A percentile compares a stretch with the other conserved stretches of the same genome.
These are phyloP conservation scores for Drosophila baimaii DNA, from an alignment of 1,140 invertebrate species.

Conservation along the genomic window DNA sequence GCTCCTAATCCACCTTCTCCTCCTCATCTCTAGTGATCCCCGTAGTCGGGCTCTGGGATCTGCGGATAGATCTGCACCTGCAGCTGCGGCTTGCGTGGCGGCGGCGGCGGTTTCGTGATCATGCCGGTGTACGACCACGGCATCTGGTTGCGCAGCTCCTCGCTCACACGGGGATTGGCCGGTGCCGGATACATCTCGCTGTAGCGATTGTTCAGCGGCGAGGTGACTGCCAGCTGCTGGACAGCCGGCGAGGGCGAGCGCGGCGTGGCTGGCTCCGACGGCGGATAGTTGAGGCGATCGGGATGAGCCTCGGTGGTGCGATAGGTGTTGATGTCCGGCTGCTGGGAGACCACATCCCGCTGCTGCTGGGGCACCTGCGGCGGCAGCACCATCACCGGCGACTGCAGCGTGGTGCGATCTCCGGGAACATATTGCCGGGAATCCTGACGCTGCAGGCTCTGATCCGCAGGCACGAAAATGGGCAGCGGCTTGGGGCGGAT, in stretches of 20 bases:
- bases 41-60: constrained; percentile 76
- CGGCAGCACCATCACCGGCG: constrained; percentile 62
- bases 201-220: constrained; percentile 68
- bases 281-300: constrained; percentile 75
- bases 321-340: constrained; percentile 65
- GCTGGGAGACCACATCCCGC: constrained; percentile 27
- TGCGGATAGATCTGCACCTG: constrained; percentile 78
- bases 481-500: constrained; percentile 61
- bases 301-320: constrained; percentile 77
- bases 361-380: constrained; percentile 41
- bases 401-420: constrained; percentile 65
- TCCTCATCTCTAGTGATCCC: constrained; percentile 49
- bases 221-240: constrained; percentile 56
- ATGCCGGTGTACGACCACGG: constrained; percentile 82
- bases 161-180: constrained; percentile 66
- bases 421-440: constrained; percentile 39
- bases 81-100: constrained; percentile 75
- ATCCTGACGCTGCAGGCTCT: constrained; percentile 45
- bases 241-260: constrained; percentile 51
- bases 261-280: constrained; percentile 37
- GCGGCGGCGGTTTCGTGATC: constrained; percentile 69
- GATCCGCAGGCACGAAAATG: constrained; percentile 58
- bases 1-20: background rate
- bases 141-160: constrained; percentile 79
- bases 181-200: constrained; percentile 64